Evolutionary conservation across 2,888 invertebrate species (phyloP).

Genomic region (Orchesellides sinensis): DNA sequence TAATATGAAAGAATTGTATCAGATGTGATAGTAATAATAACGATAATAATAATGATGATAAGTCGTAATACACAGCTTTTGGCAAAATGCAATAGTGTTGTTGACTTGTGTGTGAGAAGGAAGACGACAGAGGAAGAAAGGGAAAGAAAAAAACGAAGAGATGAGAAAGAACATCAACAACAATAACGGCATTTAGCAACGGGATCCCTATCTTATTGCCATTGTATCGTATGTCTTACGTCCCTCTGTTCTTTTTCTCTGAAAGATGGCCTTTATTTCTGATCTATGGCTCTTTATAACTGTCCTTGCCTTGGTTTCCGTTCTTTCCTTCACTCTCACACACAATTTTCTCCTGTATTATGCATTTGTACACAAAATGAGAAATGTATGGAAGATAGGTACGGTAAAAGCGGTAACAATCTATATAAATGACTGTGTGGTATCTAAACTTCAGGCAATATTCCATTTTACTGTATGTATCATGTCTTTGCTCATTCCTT

Average conservation of each 20-base stretch:
- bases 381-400: background rate
- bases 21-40: slow-evolving; percentile 51
- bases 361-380: no score
- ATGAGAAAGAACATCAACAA: slow-evolving; percentile 40
- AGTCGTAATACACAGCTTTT: slow-evolving; percentile 28
- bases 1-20: slow-evolving; percentile 34
- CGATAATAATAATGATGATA: slow-evolving; percentile 49
- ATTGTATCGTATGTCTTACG: slow-evolving; percentile 6
- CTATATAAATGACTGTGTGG: no score
- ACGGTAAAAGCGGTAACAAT: no score
- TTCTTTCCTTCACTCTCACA: background rate
- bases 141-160: background rate
- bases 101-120: no score
- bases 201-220: slow-evolving; percentile 22
- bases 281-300: slow-evolving; percentile 26
- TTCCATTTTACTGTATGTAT: background rate
- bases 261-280: slow-evolving; percentile 19
- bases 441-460: background rate
- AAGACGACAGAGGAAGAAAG: background rate
- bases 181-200: slow-evolving; percentile 37
- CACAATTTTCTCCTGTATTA: background rate
- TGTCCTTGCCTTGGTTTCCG: background rate
- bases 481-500: slow-evolving; percentile 15
- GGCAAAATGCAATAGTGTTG: slow-evolving; percentile 15
- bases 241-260: slow-evolving; percentile 5